These are phyloP conservation scores for Drosophila mayaguana DNA, from an alignment of 2,888 invertebrate genomes.

Conservation along the genomic window DNA sequence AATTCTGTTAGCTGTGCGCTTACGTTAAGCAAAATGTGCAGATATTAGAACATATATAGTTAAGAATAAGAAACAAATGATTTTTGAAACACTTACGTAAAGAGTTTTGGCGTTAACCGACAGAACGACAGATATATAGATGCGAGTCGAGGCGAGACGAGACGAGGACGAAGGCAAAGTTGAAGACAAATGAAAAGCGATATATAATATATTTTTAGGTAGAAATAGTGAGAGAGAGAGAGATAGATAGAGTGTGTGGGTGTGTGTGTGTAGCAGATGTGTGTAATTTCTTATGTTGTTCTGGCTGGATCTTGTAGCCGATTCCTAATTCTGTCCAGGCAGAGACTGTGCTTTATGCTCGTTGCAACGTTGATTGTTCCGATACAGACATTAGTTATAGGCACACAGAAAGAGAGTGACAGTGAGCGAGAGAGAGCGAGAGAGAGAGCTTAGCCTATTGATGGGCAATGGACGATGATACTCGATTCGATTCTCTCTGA, in stretches of 20 bases:
- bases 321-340: constrained; percentile 14
- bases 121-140: constrained; percentile 52
- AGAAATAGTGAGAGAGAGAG: neutral
- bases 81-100: constrained; percentile 44
- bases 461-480: constrained; percentile 16
- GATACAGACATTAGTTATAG: constrained; percentile 47
- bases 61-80: constrained; percentile 13
- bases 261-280: constrained; percentile 4
- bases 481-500: neutral
- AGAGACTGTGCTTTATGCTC: constrained; percentile 4
- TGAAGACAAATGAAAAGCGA: constrained; percentile 48
- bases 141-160: constrained; percentile 40
- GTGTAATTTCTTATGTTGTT: neutral
- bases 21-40: constrained; percentile 1
- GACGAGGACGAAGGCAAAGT: constrained; percentile 39
- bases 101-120: constrained; percentile 31
- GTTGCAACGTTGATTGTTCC: constrained; percentile 41
- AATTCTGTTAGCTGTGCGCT: neutral
- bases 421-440: constrained; percentile 3
- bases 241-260: neutral
- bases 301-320: constrained; percentile 3
- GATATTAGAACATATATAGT: neutral
- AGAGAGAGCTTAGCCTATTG: constrained; percentile 18
- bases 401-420: constrained; percentile 16
- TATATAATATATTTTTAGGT: constrained; percentile 3